Conservation (phyloP, 2,797 vertebrate genomes). For the Macrochelys suwanniensis region DNA sequence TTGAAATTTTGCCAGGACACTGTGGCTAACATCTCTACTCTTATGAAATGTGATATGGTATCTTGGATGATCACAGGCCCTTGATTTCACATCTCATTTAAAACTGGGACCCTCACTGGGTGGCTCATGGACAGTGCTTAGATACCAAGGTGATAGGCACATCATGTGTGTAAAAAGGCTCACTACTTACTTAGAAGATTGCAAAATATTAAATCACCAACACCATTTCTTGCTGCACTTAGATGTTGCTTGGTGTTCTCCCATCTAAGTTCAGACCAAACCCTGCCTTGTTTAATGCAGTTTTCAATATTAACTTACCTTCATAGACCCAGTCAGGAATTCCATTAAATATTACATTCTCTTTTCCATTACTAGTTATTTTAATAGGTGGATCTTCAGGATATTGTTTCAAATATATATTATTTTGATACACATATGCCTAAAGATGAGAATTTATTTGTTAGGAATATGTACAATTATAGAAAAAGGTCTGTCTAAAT, state of each 20-base stretch:
- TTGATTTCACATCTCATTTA: neutral
- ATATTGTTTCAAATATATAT: slow-evolving; percentile 89
- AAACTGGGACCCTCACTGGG: neutral
- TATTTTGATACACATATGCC: slow-evolving; percentile 92
- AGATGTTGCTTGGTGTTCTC: neutral
- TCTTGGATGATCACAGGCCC: neutral
- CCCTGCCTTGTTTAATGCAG: neutral
- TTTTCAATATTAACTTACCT: slow-evolving; percentile 81
- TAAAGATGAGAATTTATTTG: slow-evolving; percentile 68
- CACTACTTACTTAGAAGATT: neutral
- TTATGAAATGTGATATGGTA: neutral
- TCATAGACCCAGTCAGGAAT: slow-evolving; percentile 98
- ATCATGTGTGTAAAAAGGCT: neutral
- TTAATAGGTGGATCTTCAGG: slow-evolving; percentile 83
- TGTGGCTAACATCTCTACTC: neutral
- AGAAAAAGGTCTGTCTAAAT: neutral
- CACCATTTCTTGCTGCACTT: neutral
- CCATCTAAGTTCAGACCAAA: neutral
- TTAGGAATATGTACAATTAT: neutral
- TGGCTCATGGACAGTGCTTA: neutral
- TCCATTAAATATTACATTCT: slow-evolving; percentile 94
- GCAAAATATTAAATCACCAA: neutral
- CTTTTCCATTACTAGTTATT: slow-evolving; percentile 90
- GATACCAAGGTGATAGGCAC: neutral
- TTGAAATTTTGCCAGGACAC: neutral